Base-by-base conservation (phyloP, 2,797 vertebrate genomes). In the Sciurus carolinensis region DNA sequence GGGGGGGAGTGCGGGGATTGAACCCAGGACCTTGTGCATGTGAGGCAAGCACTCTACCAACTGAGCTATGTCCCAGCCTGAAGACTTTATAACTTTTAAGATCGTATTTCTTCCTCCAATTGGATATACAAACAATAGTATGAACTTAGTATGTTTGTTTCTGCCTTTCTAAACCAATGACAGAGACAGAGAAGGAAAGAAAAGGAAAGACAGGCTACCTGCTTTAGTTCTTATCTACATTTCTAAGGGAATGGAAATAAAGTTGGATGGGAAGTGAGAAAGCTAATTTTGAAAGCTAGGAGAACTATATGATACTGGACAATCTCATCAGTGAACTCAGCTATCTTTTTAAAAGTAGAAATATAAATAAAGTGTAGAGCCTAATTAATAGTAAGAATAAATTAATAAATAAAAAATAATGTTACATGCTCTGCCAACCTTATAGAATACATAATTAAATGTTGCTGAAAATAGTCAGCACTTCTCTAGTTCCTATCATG, bases 261-360 rank as follows among this genome's bases (percentile, higher is more conserved):
- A 94, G 12, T 75, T 71, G 33, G 59, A 87, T 52, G 1, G 50
- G 20, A 54, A 17, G 5, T 54, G 7, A 87, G 64, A 94, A 88
- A 85, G 39, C 52, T 85, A 54, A 87, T 81, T 91, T 66, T 92
- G 75, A 95, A 18, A 75, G 89, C 17, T 64, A 91, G 18, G 80
- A 50, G 69, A 12, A 44, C 30, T 76, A 92, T 20, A 73, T 54
- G 54, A 79, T 73, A 52, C 52, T 39, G 10, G 77, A 33, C 54
- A 94, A 83, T 79, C 77, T 83, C 28, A 24, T 93, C 44, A 44
- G 22, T 18, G 33, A 96, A 79, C n/a, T 90, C 52, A 17, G 66
- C 52, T 96, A 83, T 39, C 52, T 67, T 64, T 67, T 62, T 75
- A 42, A 50, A 79, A 67, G n/a, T 33, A 83, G 54, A 81, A 86